A percentile compares a stretch with the other conserved stretches of the same genome.
These are phyloP conservation scores for Trichomalopsis sarcophagae DNA, from an alignment of 1,140 invertebrate genomes.

Conservation along the genomic window DNA sequence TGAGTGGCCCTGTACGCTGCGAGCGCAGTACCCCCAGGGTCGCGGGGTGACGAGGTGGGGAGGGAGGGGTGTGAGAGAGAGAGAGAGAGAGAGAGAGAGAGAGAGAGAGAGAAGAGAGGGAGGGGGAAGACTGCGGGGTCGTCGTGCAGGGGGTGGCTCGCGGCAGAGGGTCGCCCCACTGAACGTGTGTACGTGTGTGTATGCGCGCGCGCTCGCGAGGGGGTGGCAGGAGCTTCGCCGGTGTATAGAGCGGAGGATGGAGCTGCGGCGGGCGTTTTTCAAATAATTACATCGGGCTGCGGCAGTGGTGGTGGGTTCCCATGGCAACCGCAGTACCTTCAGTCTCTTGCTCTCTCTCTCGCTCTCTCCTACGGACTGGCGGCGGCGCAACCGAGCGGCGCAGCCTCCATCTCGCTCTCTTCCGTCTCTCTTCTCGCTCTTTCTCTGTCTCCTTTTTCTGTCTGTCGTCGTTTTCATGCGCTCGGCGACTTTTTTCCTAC, in stretches of 20 bases:
- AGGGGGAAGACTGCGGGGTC: not conserved
- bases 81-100: not conserved
- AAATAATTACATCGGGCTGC: constrained; percentile 74
- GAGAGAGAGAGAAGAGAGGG: constrained; percentile 10
- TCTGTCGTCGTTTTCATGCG: constrained; percentile 8
- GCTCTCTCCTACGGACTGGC: constrained; percentile 22
- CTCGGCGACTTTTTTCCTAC: not conserved
- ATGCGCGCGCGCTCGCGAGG: not conserved
- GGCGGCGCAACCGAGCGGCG: constrained; percentile 68
- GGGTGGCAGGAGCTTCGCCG: constrained; percentile 7
- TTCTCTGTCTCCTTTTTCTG: not conserved
- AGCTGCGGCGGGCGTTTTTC: constrained; percentile 71
- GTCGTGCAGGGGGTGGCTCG: constrained; percentile 14
- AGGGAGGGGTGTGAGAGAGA: constrained; percentile 35
- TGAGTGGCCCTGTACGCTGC: constrained; percentile 65
- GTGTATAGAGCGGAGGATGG: constrained; percentile 45
- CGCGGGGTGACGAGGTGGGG: constrained; percentile 46
- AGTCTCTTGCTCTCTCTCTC: constrained; percentile 62
- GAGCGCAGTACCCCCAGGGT: constrained; percentile 56
- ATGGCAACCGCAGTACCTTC: constrained; percentile 72
- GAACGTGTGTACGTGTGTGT: not conserved
- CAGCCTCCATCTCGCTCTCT: constrained; percentile 54
- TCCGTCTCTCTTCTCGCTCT: not conserved
- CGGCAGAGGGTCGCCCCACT: not conserved
- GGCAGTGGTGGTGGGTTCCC: constrained; percentile 70